Conservation (phyloP, 1,140 invertebrate species). For the Chrysopa pallens region DNA sequence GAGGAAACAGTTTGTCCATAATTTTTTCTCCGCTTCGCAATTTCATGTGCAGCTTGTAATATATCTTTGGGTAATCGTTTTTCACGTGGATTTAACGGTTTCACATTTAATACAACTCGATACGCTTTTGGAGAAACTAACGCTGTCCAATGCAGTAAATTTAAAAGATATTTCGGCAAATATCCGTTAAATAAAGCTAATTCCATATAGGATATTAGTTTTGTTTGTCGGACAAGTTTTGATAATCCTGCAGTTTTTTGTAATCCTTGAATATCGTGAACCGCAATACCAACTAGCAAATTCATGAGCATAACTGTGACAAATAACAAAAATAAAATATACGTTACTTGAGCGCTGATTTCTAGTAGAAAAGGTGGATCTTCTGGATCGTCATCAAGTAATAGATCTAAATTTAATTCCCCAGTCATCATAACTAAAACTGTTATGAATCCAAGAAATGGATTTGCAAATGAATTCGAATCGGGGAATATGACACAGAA, state of each 20-base stretch:
- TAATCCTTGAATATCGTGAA: slow-evolving; percentile 59
- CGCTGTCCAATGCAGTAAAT: slow-evolving; percentile 52
- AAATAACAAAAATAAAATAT: slow-evolving; percentile 52
- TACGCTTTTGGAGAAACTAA: slow-evolving; percentile 58
- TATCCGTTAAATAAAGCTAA: slow-evolving; percentile 48
- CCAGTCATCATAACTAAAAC: slow-evolving; percentile 83
- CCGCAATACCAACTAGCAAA: slow-evolving; percentile 58
- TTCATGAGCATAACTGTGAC: slow-evolving; percentile 72
- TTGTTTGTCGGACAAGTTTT: slow-evolving; percentile 58
- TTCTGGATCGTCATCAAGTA: slow-evolving; percentile 40
- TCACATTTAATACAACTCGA: slow-evolving; percentile 55
- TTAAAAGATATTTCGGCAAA: slow-evolving; percentile 47
- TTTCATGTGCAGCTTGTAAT: slow-evolving; percentile 51
- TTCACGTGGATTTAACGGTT: slow-evolving; percentile 61
- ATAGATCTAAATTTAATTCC: slow-evolving; percentile 52
- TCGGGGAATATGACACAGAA: slow-evolving; percentile 73
- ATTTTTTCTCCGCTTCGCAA: slow-evolving; percentile 49
- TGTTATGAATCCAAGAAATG: slow-evolving; percentile 60
- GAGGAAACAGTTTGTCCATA: slow-evolving; percentile 44
- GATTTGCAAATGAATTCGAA: slow-evolving; percentile 57
- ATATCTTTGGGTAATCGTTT: slow-evolving; percentile 57
- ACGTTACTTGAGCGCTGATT: slow-evolving; percentile 53
- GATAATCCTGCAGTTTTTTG: slow-evolving; percentile 58
- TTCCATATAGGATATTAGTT: slow-evolving; percentile 57
- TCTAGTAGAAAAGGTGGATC: slow-evolving; percentile 39